Evolutionary conservation across 2,797 vertebrate species (phyloP).

Genomic region (Darevskia nairensis): DNA sequence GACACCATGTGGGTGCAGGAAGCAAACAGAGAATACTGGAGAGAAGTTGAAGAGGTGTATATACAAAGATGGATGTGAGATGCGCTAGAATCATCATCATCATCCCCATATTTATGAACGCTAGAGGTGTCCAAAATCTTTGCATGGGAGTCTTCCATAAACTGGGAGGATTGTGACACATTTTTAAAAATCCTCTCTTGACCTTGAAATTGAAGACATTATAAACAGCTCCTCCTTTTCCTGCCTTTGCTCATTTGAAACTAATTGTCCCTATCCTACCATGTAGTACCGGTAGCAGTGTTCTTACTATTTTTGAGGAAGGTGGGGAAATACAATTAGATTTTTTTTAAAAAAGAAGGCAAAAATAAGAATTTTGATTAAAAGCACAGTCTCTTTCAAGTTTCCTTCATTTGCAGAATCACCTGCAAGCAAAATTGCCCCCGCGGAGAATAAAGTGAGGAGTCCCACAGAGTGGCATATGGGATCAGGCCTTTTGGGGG

Average conservation of each 20-base stretch:
- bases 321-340: neutral
- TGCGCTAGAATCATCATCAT: no score
- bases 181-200: neutral
- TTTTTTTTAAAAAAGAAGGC: neutral
- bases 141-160: neutral
- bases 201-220: neutral
- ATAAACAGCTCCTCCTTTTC: neutral
- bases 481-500: slow-evolving; percentile 6
- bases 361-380: slow-evolving; percentile 3
- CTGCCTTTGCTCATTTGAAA: neutral
- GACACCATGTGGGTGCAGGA: no score
- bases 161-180: neutral
- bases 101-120: neutral
- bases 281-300: no score
- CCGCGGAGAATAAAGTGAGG: slow-evolving; percentile 13
- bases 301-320: neutral
- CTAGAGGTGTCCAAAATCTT: neutral
- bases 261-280: neutral
- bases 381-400: neutral
- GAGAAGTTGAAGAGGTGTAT: no score
- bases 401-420: slow-evolving; percentile 10
- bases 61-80: no score
- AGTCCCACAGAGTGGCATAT: neutral
- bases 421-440: neutral
- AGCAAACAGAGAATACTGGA: no score